Conservation (phyloP, 2,113 vertebrate species). For the Sigmodon hispidus region DNA sequence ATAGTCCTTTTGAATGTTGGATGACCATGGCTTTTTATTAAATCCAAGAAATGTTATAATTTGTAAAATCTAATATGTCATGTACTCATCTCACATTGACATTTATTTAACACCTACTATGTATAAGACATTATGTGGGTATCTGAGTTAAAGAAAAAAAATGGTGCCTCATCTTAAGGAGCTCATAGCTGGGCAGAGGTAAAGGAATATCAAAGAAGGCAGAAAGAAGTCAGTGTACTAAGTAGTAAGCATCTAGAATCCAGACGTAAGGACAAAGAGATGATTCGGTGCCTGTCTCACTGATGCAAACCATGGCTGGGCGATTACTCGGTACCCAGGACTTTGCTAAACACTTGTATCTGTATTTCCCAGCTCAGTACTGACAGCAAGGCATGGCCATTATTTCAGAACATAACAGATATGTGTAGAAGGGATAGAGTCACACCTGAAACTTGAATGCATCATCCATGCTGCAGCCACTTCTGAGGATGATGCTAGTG, state of each 20-base stretch:
- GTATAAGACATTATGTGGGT: no score
- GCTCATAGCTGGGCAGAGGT: background rate
- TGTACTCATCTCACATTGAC: background rate
- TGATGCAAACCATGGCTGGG: rapidly evolving
- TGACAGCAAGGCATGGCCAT: background rate
- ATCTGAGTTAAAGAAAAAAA: background rate
- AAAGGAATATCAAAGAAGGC: background rate
- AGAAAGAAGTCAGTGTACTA: background rate
- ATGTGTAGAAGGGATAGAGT: background rate
- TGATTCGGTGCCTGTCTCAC: rapidly evolving
- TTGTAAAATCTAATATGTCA: background rate
- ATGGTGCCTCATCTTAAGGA: background rate
- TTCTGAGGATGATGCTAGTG: background rate
- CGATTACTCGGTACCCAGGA: background rate
- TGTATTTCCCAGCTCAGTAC: background rate
- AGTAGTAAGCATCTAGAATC: background rate
- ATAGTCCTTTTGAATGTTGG: background rate
- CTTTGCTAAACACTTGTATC: background rate
- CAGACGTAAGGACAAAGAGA: background rate
- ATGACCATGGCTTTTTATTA: background rate
- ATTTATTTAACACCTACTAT: background rate
- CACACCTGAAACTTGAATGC: background rate
- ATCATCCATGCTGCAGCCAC: background rate
- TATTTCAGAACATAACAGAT: background rate
- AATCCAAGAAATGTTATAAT: background rate